Percentiles rank a stretch among this genome's conserved stretches.
phyloP scores from a whole-genome alignment of 2,888 invertebrate genomes.

The Ennomos fuscantarius region DNA sequence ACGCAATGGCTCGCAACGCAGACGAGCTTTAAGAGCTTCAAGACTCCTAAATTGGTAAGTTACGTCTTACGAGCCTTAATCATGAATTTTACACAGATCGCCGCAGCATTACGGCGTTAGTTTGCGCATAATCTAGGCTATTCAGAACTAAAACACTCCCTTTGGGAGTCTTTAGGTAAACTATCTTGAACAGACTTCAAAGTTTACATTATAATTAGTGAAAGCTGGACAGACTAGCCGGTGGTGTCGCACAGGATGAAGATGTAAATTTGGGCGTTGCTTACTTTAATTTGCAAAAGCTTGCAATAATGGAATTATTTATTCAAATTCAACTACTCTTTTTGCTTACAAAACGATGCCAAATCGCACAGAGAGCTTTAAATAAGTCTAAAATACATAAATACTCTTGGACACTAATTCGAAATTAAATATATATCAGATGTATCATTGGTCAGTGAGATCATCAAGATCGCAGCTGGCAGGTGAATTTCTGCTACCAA shows the following conservation, averaged over 20 bases:
- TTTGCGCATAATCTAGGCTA: slow-evolving; percentile 19
- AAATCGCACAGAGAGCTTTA: too few species aligned
- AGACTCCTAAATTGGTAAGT: slow-evolving; percentile 7
- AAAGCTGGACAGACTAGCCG: slow-evolving; percentile 30
- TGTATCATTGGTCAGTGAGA: too few species aligned
- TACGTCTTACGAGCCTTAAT: slow-evolving; percentile 1
- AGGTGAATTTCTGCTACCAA: too few species aligned
- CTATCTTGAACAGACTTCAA: slow-evolving; percentile 34
- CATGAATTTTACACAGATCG: slow-evolving; percentile 19
- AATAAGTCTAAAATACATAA: too few species aligned
- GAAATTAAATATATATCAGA: too few species aligned
- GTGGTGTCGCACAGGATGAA: slow-evolving; percentile 16
- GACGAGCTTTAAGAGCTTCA: background rate
- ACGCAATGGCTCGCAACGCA: too few species aligned
- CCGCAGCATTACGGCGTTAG: slow-evolving; percentile 3
- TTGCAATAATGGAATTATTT: slow-evolving; percentile 19
- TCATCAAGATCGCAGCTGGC: too few species aligned
- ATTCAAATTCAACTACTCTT: background rate
- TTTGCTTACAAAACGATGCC: too few species aligned
- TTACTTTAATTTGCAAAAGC: slow-evolving; percentile 18
- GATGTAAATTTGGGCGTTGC: slow-evolving; percentile 24
- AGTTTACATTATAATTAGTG: slow-evolving; percentile 46
- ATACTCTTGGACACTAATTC: too few species aligned
- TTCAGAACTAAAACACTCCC: slow-evolving; percentile 30
- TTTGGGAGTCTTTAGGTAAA: slow-evolving; percentile 28